These are phyloP conservation scores for Crypturellus tataupa DNA, from an alignment of 2,797 vertebrate species.

Conservation along the genomic window DNA sequence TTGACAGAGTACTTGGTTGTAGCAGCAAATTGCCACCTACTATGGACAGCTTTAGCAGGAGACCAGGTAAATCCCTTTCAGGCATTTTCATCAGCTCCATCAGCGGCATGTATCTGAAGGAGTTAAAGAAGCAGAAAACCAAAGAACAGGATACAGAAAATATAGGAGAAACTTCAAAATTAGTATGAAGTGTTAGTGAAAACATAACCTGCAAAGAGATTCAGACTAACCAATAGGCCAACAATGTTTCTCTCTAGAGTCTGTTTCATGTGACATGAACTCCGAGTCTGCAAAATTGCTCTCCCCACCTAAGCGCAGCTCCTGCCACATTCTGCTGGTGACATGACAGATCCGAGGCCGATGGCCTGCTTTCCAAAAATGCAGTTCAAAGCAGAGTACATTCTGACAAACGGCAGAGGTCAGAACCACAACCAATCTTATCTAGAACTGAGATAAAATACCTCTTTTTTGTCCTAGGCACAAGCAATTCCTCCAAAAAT, in stretches of 20 bases:
- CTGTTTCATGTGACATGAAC: not conserved
- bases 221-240: not conserved
- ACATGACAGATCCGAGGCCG: not conserved
- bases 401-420: constrained; percentile 40
- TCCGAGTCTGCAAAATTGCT: not conserved
- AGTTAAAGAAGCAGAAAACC: not conserved
- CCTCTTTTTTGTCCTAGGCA: not conserved
- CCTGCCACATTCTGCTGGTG: not conserved
- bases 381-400: constrained; percentile 44
- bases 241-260: not conserved
- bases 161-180: not conserved
- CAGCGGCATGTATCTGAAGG: not conserved
- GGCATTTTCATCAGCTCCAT: not conserved
- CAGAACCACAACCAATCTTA: constrained; percentile 26
- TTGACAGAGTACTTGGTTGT: not conserved
- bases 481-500: not conserved
- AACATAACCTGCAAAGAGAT: not conserved
- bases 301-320: not conserved
- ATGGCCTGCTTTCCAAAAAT: constrained; percentile 54
- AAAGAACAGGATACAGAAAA: not conserved
- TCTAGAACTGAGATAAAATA: constrained; percentile 15
- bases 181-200: not conserved
- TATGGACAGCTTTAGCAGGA: not conserved
- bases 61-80: not conserved
- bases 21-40: not conserved